These are phyloP conservation scores for Exocentrus adspersus DNA, from an alignment of 2,888 invertebrate genomes.

Conservation along the genomic window DNA sequence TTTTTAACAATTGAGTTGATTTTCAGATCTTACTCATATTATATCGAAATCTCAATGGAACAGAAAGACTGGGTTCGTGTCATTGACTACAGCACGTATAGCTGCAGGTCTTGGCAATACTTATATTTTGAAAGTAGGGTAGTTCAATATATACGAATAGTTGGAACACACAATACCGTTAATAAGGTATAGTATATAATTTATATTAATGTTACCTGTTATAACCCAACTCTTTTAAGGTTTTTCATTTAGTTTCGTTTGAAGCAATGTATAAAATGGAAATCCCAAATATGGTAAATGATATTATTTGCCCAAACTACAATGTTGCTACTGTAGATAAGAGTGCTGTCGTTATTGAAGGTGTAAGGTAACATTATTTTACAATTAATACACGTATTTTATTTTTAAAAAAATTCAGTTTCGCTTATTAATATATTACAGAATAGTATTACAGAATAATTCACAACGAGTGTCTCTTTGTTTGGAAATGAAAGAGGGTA, in stretches of 20 bases:
- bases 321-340: conserved; percentile 93
- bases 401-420: too few relatives aligned
- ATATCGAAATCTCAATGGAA: conserved; percentile 94
- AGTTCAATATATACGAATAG: conserved; percentile 82
- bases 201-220: neutral
- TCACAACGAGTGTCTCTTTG: too few relatives aligned
- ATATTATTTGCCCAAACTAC: conserved; percentile 81
- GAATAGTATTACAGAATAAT: too few relatives aligned
- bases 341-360: conserved; percentile 95
- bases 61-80: conserved; percentile 94
- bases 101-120: conserved; percentile 97
- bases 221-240: conserved; percentile 61
- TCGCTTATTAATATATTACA: too few relatives aligned
- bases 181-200: conserved; percentile 78
- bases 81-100: conserved; percentile 90
- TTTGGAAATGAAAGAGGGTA: too few relatives aligned
- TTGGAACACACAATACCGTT: conserved; percentile 95
- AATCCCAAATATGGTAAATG: conserved; percentile 78
- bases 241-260: conserved; percentile 92
- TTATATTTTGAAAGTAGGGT: conserved; percentile 91
- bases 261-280: conserved; percentile 88
- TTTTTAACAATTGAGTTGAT: too few relatives aligned
- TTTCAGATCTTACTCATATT: conserved; percentile 85
- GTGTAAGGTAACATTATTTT: conserved; percentile 74
- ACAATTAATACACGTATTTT: too few relatives aligned